Conservation (phyloP, 2,797 vertebrate genomes). For the Sebastes dallii region DNA sequence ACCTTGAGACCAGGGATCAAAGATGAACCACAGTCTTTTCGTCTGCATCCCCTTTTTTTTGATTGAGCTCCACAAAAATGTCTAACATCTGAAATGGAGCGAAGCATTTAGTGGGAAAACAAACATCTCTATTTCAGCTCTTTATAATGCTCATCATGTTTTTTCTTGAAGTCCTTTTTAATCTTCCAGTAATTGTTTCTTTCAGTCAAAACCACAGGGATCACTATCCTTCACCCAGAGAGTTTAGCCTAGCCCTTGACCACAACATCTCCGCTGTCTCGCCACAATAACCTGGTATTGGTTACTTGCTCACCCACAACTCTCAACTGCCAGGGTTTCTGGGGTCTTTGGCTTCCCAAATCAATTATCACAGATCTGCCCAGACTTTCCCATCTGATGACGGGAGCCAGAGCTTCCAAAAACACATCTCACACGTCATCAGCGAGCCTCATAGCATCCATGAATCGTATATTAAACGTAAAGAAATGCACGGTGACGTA, state of each 20-base stretch:
- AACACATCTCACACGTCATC: conserved; percentile 16
- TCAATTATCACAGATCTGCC: conserved; percentile 68
- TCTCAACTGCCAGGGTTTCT: conserved; percentile 59
- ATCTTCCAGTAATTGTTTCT: conserved; percentile 80
- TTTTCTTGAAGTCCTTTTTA: conserved; percentile 61
- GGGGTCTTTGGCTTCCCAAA: conserved; percentile 61
- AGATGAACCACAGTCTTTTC: conserved; percentile 72
- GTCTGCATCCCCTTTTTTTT: conserved; percentile 59
- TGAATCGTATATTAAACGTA: conserved; percentile 43
- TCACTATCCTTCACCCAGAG: conserved; percentile 70
- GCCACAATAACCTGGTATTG: conserved; percentile 74
- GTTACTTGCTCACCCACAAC: conserved; percentile 54
- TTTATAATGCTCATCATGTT: conserved; percentile 64
- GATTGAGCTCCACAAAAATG: conserved; percentile 75
- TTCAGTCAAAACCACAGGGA: conserved; percentile 64
- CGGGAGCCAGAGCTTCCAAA: conserved; percentile 45
- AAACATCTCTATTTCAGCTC: conserved; percentile 77
- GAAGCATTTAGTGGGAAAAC: conserved; percentile 72
- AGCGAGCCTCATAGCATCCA: neutral
- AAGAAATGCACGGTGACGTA: conserved; percentile 62
- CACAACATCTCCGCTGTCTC: conserved; percentile 81
- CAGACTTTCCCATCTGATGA: conserved; percentile 68
- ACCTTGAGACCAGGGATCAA: conserved; percentile 74
- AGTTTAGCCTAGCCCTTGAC: conserved; percentile 66
- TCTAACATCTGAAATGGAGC: conserved; percentile 59